Percentiles rank a stretch among this genome's conserved stretches.
Conservation (phyloP, 2,797 vertebrate genomes). For the Coracias cyanogaster region DNA sequence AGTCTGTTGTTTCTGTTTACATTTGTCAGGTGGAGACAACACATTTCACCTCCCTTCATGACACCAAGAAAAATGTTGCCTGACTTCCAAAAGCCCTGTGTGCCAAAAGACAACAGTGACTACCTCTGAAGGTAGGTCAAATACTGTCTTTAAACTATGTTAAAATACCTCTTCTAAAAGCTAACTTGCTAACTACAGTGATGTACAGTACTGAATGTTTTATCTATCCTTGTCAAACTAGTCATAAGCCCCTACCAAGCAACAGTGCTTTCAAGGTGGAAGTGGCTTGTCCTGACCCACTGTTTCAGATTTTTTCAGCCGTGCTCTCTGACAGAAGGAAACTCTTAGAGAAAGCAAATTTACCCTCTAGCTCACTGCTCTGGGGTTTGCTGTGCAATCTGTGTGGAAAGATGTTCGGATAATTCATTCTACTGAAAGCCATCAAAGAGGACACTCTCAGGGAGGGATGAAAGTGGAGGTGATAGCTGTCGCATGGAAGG, state of each 20-base stretch:
- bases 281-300: slow-evolving; percentile 18
- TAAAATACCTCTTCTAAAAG: slow-evolving; percentile 32
- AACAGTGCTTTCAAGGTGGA: slow-evolving; percentile 28
- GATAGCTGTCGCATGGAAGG: not conserved
- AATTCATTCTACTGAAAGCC: slow-evolving; percentile 13
- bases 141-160: slow-evolving; percentile 15
- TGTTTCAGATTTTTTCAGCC: not conserved
- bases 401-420: not conserved
- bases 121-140: slow-evolving; percentile 5
- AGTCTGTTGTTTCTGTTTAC: not conserved
- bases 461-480: not conserved
- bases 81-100: not conserved
- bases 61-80: slow-evolving; percentile 21
- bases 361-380: not conserved
- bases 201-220: not conserved
- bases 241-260: not conserved
- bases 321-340: not conserved
- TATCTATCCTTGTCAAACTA: not conserved
- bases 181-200: not conserved
- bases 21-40: not conserved
- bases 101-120: slow-evolving; percentile 38
- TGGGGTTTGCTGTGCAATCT: not conserved
- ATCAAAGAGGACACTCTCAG: not conserved
- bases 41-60: not conserved
- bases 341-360: not conserved